These are phyloP conservation scores for Euura saliciscinereae DNA, from an alignment of 1,140 invertebrate species.

Conservation along the genomic window DNA sequence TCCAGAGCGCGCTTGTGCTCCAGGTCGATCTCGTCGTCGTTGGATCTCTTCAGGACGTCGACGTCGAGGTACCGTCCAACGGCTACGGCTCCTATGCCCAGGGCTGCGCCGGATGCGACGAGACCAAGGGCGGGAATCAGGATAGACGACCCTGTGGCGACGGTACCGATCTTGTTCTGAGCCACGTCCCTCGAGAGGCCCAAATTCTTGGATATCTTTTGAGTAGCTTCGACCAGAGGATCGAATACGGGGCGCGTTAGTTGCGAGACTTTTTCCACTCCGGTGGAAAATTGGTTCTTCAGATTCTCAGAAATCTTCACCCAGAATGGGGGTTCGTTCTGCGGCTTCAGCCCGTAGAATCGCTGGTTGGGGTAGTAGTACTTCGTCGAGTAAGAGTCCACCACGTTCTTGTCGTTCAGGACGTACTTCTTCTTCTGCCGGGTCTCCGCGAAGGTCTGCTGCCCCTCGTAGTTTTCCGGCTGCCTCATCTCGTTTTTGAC, in stretches of 20 bases:
- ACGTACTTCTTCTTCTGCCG: conserved; percentile 55
- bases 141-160: conserved; percentile 63
- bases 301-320: conserved; percentile 73
- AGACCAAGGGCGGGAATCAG: conserved; percentile 76
- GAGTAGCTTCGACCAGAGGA: conserved; percentile 75
- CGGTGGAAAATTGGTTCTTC: conserved; percentile 72
- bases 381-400: conserved; percentile 47
- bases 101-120: conserved; percentile 78
- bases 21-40: conserved; percentile 52
- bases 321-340: conserved; percentile 70
- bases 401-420: conserved; percentile 47
- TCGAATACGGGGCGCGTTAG: conserved; percentile 74
- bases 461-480: conserved; percentile 57
- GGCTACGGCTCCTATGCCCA: conserved; percentile 78
- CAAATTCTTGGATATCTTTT: conserved; percentile 77
- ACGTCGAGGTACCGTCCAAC: conserved; percentile 75
- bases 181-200: conserved; percentile 66
- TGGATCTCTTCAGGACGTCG: conserved; percentile 64
- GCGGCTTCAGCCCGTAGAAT: conserved; percentile 50
- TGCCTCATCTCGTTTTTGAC: conserved; percentile 60
- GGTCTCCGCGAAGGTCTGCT: conserved; percentile 45
- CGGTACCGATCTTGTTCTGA: conserved; percentile 74
- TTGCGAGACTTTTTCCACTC: conserved; percentile 72
- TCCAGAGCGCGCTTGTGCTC: conserved; percentile 65
- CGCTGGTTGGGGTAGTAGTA: conserved; percentile 53